Conservation (phyloP, 1,140 invertebrate species). For the Lepeophtheirus salmonis region DNA sequence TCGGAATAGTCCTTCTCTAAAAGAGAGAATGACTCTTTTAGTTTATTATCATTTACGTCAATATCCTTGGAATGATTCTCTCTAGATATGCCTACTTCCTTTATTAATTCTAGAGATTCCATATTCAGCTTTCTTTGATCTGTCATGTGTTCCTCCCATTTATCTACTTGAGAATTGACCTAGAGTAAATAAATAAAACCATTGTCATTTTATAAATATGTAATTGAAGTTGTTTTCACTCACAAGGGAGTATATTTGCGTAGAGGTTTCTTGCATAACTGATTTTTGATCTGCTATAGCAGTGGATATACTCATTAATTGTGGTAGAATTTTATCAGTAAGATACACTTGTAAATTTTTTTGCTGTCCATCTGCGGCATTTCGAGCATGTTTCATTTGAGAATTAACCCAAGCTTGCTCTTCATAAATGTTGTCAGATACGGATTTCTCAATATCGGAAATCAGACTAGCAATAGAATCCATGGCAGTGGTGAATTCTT, state of each 20-base stretch:
- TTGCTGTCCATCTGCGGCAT: not conserved
- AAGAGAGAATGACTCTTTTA: not conserved
- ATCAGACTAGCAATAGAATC: not conserved
- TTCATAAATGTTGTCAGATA: not conserved
- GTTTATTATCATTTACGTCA: not conserved
- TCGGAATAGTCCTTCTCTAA: not conserved
- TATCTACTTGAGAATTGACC: not conserved
- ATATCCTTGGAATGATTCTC: not conserved
- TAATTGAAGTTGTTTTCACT: not conserved
- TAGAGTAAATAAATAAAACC: not conserved
- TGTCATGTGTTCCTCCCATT: not conserved
- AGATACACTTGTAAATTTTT: not conserved
- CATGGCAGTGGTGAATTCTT: not conserved
- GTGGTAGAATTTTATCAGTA: not conserved
- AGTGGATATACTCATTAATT: not conserved
- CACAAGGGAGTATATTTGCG: not conserved
- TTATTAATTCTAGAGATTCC: not conserved
- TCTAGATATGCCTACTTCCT: not conserved
- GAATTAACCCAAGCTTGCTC: not conserved
- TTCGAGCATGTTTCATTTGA: not conserved
- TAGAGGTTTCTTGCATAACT: not conserved
- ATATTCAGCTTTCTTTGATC: not conserved
- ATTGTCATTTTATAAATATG: not conserved
- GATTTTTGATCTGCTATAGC: not conserved
- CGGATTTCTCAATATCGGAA: not conserved